Evolutionary conservation across 2,113 vertebrate species (phyloP), one percentile per base, ranked within the genome.

Genomic region (Equus quagga): DNA sequence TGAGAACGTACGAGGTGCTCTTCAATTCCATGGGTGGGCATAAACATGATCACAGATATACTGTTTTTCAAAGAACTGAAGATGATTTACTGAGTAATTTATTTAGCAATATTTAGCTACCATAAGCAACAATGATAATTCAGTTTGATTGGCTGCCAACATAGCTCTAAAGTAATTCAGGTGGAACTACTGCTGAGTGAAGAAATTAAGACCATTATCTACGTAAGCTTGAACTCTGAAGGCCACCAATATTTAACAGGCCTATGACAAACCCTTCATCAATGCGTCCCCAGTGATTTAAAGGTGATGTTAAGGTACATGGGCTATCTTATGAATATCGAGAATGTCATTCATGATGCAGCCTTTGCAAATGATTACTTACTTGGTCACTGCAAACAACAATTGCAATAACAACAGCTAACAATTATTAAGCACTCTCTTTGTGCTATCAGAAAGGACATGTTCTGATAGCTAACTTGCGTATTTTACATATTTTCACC

Each of bases 1-100:
- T 92, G 5, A 70, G 33, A 49, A 17, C 1, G 5, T 73, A 64
- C 8, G 14, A 72, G 10, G 9, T 60, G 9, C 0, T 67, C 24
- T 85, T 26, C 0, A 60, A 67, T 11, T 62, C 6, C 8, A 89
- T 28, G 10, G 14, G 0, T 62, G 10, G 5, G 5, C 14, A 85
- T 56, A 31, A 18, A 9, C 2, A 46, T 33, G 36, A 62, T 54
- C 36, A 90, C 8, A n/a, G 2, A 41, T 58, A 24, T 8, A 46
- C 72, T 85, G 7, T 89, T 90, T 64, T 58, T 21, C 8, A 80
- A 76, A 91, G 13, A 88, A 70, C 11, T 80, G 3, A 73, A 65
- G 33, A 83, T 82, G 9, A 76, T 54, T 72, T 94, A 94, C 10
- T 89, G 28, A 92, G 11, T 89, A 92, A 62, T 96, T 96, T 97